These are phyloP conservation scores for Silurus lanzhouensis DNA, from an alignment of 2,797 vertebrate species.

Conservation along the genomic window DNA sequence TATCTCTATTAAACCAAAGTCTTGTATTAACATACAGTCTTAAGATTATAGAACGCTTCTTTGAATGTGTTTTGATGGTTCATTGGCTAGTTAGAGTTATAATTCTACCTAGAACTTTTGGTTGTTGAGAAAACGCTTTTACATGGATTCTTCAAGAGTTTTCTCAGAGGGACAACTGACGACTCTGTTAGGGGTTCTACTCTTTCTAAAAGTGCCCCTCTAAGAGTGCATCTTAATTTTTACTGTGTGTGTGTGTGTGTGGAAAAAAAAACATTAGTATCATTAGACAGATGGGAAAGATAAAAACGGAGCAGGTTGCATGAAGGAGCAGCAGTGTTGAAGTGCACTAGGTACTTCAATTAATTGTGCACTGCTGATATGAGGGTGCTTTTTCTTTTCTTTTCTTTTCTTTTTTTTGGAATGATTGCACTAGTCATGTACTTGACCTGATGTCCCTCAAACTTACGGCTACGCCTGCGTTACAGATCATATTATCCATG, in stretches of 20 bases:
- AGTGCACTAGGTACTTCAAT: conserved; percentile 28
- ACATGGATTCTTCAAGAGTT: background rate
- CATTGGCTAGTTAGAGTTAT: background rate
- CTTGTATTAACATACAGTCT: background rate
- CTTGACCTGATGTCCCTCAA: conserved; percentile 4
- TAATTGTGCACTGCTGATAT: conserved; percentile 16
- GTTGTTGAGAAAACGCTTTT: background rate
- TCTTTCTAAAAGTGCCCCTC: background rate
- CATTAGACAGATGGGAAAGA: conserved; percentile 2
- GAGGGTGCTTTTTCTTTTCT: background rate
- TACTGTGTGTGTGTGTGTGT: conserved; percentile 12
- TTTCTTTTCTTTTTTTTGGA: background rate
- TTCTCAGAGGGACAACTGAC: background rate
- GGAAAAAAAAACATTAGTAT: background rate
- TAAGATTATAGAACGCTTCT: background rate
- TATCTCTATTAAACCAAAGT: background rate
- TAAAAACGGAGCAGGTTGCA: background rate
- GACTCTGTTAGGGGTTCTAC: background rate
- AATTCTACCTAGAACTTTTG: background rate
- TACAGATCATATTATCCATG: background rate
- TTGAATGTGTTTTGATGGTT: background rate
- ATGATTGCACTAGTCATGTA: conserved; percentile 3
- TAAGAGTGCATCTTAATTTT: background rate
- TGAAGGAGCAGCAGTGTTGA: background rate
- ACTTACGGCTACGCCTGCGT: background rate